Percentiles rank a stretch among this genome's conserved stretches.
These are phyloP conservation scores for Lysandra coridon DNA, from an alignment of 2,888 invertebrate species.

Conservation along the genomic window DNA sequence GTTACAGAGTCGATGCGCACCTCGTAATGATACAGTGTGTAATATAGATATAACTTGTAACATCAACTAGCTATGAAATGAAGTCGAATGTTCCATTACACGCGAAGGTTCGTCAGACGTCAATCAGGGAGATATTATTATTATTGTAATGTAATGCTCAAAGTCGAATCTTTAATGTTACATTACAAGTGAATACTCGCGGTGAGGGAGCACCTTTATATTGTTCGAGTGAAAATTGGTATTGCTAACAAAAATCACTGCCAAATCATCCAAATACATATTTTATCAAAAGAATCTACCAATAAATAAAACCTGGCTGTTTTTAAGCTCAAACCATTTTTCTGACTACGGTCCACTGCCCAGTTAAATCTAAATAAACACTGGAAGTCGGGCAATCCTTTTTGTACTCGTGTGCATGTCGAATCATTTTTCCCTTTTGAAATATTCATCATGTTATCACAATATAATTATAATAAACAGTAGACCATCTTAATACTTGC, in stretches of 20 bases:
- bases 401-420: constrained; percentile 9
- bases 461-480: background rate
- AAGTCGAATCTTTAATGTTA: too few relatives aligned
- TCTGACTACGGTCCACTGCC: background rate
- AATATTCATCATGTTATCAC: constrained; percentile 6
- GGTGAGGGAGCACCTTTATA: too few relatives aligned
- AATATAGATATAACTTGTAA: too few relatives aligned
- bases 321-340: constrained; percentile 2
- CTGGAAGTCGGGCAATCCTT: background rate
- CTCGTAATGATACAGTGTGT: too few relatives aligned
- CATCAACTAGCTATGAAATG: too few relatives aligned
- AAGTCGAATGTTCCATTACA: too few relatives aligned
- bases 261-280: background rate
- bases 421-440: background rate
- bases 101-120: too few relatives aligned
- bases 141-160: too few relatives aligned
- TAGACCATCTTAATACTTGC: background rate
- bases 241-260: background rate
- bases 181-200: too few relatives aligned
- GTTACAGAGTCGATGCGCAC: too few relatives aligned
- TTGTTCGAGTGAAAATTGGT: background rate
- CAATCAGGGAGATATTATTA: too few relatives aligned
- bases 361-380: constrained; percentile 13
- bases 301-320: background rate
- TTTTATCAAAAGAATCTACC: background rate